Base-by-base conservation (phyloP, 2,113 vertebrate species). In the Dicaeum eximium region DNA sequence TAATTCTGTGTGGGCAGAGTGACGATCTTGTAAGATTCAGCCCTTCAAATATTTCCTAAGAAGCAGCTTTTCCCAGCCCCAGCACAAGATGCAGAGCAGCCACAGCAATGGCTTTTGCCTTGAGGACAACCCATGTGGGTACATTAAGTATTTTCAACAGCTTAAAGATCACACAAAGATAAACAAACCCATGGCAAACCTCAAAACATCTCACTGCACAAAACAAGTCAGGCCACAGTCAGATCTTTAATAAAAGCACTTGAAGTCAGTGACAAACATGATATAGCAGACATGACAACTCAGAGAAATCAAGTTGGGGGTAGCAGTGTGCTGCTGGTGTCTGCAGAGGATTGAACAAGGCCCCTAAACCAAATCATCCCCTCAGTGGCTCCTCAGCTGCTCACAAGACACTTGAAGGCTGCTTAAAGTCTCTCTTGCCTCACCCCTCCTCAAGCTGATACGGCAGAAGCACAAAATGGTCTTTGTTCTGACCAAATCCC, bases 231-330 rank as follows among this genome's bases (percentile, higher is more conserved):
- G 88, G 90, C 75, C 88, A 97, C 86, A 90, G 47, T 91, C 92
- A 90, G 47, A 81, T 93, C 71, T 97, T 97, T 96, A 95, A 95
- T 96, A 79, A 97, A 97, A 87, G 92, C 94, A 92, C 90, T 95
- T 95, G 35, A 78, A 93, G 67, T 79, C 83, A 79, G 48, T 85
- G 83, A 92, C 79, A 94, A 91, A 94, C 60, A 90, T 86, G 72
- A 80, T 86, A 92, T 45, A 72, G 86, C 70, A 88, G 94, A 95
- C 30, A 74, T 72, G 82, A 94, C 75, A 88, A 79, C 61, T 79
- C 79, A 14, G 37, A 83, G 82, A 69, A 94, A 50, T 53, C 54
- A 89, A 33, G 31, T 5, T 69, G 25, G 54, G 90, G 64, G 35
- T 75, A 93, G 60, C 72, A 71, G 58, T 71, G 84, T 94, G 93